Base-by-base conservation (phyloP, 2,888 invertebrate genomes). In the Lucinisca nassula region DNA sequence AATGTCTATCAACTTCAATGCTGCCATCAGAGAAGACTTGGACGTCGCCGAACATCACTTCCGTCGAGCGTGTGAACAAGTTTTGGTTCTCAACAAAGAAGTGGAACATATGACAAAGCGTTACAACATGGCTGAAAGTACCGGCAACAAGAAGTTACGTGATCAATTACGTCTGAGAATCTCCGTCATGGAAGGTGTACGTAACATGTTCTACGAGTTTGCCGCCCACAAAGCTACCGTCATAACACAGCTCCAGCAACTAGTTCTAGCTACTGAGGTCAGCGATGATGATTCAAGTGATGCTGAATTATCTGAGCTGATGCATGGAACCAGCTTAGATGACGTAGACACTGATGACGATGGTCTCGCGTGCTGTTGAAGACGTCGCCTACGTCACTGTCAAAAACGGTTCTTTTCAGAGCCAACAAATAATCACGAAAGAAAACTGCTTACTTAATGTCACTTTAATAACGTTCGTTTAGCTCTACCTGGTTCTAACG, bases 181-280 rank as follows among this genome's bases (percentile, higher is more conserved):
- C 35, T 67, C 67, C 35, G 67, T 67, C 10, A 21, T 35, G 10
- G 67, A 67, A 17, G 67, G 67, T 4, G 67, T 67, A 10, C 27
- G 67, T 1, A 67, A 67, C 67, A 67, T 67, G 67, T 67, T 35
- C 67, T 67, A 67, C 67, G 67, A 67, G 67, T 67, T 67, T 35
- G 67, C 67, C 35, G 4, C 32, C 17, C 67, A 67, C 12, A 67
- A 67, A 35, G 67, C 35, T 24, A 14, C 30, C n/a, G 24, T 24
- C 10, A 67, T 67, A 6, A 67, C 67, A 35, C 67, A 67, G 67
- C 67, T 67, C 1, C 67, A 67, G 35, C 67, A 35, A 35, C 67
- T 67, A 0, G 17, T 67, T 3, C 35, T 67, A 1, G 67, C 67
- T 10, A n/a, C 6, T 10, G 67, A 67, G 3, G 67, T 12, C 67